Evolutionary conservation across 1,140 invertebrate genomes (phyloP), one percentile per base, ranked within the genome.

Genomic region (Zaprionus inermis): DNA sequence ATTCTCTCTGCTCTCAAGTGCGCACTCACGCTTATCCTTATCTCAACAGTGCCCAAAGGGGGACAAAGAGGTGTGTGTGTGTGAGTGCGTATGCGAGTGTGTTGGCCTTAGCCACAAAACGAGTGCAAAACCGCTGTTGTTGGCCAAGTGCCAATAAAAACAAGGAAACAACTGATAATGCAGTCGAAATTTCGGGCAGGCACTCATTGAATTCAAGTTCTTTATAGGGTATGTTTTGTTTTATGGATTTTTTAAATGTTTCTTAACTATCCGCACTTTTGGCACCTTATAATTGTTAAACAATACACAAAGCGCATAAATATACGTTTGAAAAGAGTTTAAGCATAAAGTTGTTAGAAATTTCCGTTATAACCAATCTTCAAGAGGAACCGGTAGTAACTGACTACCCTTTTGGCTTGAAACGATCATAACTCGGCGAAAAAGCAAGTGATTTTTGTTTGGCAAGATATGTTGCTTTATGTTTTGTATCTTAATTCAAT

Each of bases 61-160:
- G 22, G 38, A 54, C 51, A 56, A 56, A 63, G 49, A 64, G 61
- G 58, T 49, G 59, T 61, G 67, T 34, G 49, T n/a, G n/a, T n/a
- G n/a, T n/a, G n/a, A n/a, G n/a, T n/a, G n/a, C n/a, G n/a, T n/a
- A n/a, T n/a, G n/a, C n/a, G n/a, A n/a, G n/a, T n/a, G n/a, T n/a
- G n/a, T 58, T 51, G 14, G 34, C 34, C 34, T 36, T 41, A 41
- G n/a, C n/a, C 38, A 5, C 41, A 9, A 44, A 44, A 18, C 34
- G 12, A 44, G 9, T 44, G 41, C 41, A 3, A 0, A 9, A 44
- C 38, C n/a, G 6, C 7, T 16, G 2, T 38, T 38, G 4, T 38
- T n/a, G 36, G 14, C n/a, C 7, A 44, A 44, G 38, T 44, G 38
- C 38, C 38, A 44, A 44, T 44, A 7, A 44, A 16, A 16, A 16